Evolutionary conservation across 1,140 invertebrate species (phyloP).

Genomic region (Drusus annulatus): DNA sequence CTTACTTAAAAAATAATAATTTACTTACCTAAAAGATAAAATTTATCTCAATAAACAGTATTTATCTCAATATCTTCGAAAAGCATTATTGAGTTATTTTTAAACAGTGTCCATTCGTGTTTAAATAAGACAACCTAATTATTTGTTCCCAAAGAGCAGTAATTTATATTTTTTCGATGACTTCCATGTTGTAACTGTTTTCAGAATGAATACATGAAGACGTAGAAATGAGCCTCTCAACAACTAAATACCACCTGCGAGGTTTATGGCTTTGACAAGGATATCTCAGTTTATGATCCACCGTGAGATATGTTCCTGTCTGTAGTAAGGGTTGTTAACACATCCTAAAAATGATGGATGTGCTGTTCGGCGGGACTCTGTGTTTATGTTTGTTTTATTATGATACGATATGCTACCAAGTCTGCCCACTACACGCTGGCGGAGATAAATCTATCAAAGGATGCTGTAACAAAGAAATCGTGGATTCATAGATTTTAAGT

Average conservation of each 20-base stretch:
- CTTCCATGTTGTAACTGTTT: neutral
- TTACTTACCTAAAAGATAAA: too few relatives aligned
- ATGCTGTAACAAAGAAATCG: constrained; percentile 25
- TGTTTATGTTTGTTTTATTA: constrained; percentile 45
- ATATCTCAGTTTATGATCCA: constrained; percentile 48
- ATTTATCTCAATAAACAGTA: too few relatives aligned
- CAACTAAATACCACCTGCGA: constrained; percentile 46
- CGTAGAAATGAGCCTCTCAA: neutral
- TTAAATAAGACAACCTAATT: too few relatives aligned
- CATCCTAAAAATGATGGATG: constrained; percentile 50
- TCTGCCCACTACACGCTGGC: neutral
- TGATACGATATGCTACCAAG: constrained; percentile 18
- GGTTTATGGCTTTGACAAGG: constrained; percentile 49
- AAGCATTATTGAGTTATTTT: too few relatives aligned
- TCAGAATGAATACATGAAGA: neutral
- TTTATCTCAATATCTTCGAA: too few relatives aligned
- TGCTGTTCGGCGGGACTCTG: neutral
- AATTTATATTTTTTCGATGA: neutral
- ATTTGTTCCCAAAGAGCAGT: too few relatives aligned
- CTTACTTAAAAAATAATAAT: too few relatives aligned
- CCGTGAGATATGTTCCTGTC: constrained; percentile 46
- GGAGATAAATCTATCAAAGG: constrained; percentile 25
- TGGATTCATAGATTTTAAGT: constrained; percentile 31
- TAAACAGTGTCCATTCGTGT: too few relatives aligned
- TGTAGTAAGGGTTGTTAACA: constrained; percentile 52